Evolutionary conservation across 35 echinoderm and acorn worm genomes (phyloP), one percentile per base, ranked within the genome.

Genomic region (Apostichopus californicus): DNA sequence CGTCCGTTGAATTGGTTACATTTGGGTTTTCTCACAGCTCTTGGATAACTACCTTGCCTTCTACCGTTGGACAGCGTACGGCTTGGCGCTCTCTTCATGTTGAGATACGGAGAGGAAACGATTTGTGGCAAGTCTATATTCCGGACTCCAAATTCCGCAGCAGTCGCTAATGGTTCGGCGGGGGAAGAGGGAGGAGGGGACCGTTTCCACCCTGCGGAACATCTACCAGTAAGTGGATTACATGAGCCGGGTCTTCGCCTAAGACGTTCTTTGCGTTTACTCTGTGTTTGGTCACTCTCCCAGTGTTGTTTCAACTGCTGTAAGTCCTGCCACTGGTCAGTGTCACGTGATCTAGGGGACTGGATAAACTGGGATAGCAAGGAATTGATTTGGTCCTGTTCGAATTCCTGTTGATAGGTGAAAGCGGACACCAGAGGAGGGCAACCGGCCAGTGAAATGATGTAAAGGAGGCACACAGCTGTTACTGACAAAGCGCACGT

Each of bases 61-160:
- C 81, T 57, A 14, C 81, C 81, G 17, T 54, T 14, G 20, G 54
- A 58, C 17, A 15, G 55, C 5, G 55, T 25, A 14, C 52, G 11
- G 52, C 5, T 17, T 34, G 46, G 24, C 3, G 24, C 55, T 17
- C 55, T 17, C 55, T 58, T 85, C 54, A 17, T 9, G 15, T 13
- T 22, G 5, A 20, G 57, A 20, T 58, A 85, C 57, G 81, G 57
- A 85, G 55, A 60, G 14, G 15, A 56, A 14, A 23, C 9, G 81
- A 20, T 59, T 85, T 85, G 81, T 23, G 81, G 81, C 17, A 85
- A 85, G 17, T 59, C 81, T 85, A 85, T 58, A 85, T 14, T 85
- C 17, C 55, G 14, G 57, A 18, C 56, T 58, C n/a, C 81, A 1
- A 85, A 85, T 6, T 85, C 81, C 5, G n/a, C 81, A n/a, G 14